Base-by-base conservation (phyloP, 2,797 vertebrate genomes). In the Babyrousa celebensis region DNA sequence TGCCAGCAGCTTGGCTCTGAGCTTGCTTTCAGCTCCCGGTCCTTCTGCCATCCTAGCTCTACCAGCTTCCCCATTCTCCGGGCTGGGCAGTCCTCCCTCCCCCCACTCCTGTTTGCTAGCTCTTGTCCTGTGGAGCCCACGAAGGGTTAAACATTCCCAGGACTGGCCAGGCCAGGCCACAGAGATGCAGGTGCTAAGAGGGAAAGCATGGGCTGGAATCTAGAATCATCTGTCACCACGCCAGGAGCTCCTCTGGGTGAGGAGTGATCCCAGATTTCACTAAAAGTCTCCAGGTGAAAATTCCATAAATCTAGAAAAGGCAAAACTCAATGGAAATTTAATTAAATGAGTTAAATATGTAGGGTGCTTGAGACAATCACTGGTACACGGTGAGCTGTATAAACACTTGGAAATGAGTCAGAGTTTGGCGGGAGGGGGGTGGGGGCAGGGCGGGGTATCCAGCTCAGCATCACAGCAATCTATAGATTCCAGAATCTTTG, bases 341-440 rank as follows among this genome's bases (percentile, higher is more conserved):
- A 97, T 92, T 90, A 97, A 97, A 78, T 91, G 96, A 94, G 93
- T 93, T 89, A 71, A 82, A 54, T 17, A 56, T 3, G 68, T 16
- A 36, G 93, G n/a, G 20, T 6, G 40, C 77, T 89, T 74, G 84
- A 72, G 91, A 90, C 63, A 65, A 60, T 40, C 89, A 40, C 71
- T 84, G 91, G 84, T 94, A 60, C 65, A 1, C 0, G 5, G 25
- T 6, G 4, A 56, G 65, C 79, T 95, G 6, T 14, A 15, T 21
- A 89, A 91, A 91, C 75, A 36, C 89, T 78, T 23, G 7, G 84
- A 87, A 87, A 74, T 70, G 84, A 96, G 75, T 60, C n/a, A n/a
- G 60, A 23, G 75, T 79, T 93, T 70, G 43, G 43, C 43, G 43
- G 43, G 36, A 36, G 43, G 43, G 4, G 43, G 43, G 6, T 10